Conservation (phyloP, 2,888 invertebrate species). For the Furcula furcula region DNA sequence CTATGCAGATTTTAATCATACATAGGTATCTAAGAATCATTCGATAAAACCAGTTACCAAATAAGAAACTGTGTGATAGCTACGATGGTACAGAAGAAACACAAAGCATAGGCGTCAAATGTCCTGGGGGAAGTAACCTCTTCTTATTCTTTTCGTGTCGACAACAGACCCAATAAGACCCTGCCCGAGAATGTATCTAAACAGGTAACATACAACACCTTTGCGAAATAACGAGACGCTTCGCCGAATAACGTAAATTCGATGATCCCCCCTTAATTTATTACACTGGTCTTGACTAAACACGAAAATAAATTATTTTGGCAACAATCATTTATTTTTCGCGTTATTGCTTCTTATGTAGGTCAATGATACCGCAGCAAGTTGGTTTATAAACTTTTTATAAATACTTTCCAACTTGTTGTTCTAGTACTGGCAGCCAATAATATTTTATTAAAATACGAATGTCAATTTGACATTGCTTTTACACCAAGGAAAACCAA, state of each 20-base stretch:
- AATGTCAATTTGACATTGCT: slow-evolving; percentile 34
- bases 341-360: slow-evolving; percentile 6
- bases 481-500: slow-evolving; percentile 31
- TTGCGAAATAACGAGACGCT: neutral
- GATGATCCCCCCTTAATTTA: neutral
- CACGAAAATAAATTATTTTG: slow-evolving; percentile 7
- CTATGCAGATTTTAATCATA: no score
- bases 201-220: no score
- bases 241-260: neutral
- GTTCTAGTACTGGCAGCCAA: slow-evolving; percentile 16
- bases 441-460: slow-evolving; percentile 30
- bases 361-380: slow-evolving; percentile 6
- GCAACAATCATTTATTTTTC: slow-evolving; percentile 6
- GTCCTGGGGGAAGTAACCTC: no score
- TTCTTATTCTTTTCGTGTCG: no score
- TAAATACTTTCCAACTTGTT: slow-evolving; percentile 14
- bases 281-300: slow-evolving; percentile 2
- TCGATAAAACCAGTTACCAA: no score
- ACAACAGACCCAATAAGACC: no score
- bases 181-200: no score
- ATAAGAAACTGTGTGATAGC: no score
- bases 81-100: no score
- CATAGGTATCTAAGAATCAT: no score
- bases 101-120: no score
- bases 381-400: slow-evolving; percentile 4